Conservation (phyloP, 2,888 invertebrate species). For the Microplitis deprimator region DNA sequence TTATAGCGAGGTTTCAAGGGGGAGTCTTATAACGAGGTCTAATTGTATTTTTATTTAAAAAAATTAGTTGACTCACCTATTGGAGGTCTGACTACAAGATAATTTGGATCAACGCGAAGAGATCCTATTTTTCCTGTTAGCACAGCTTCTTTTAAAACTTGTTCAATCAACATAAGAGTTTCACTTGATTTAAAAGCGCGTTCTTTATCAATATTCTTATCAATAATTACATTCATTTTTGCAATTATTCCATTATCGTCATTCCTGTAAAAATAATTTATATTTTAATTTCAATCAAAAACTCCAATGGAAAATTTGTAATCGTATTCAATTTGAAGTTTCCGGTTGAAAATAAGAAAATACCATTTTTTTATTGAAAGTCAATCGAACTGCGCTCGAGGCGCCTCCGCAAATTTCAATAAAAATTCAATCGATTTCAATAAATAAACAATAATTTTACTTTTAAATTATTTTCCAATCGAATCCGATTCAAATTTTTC, state of each 20-base stretch:
- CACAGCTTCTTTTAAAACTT: conserved; percentile 80
- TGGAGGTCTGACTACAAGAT: conserved; percentile 80
- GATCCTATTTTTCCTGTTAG: conserved; percentile 83
- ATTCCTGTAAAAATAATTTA: conserved; percentile 47
- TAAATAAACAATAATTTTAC: too few species aligned
- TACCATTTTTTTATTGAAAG: too few species aligned
- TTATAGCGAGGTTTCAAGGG: too few species aligned
- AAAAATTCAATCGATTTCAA: too few species aligned
- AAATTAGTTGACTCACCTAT: conserved; percentile 75
- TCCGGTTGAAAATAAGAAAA: too few species aligned
- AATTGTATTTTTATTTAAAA: conserved; percentile 13
- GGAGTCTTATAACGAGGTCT: too few species aligned
- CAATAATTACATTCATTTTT: conserved; percentile 82
- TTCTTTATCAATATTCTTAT: conserved; percentile 73
- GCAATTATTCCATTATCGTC: conserved; percentile 80
- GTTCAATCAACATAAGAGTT: conserved; percentile 70
- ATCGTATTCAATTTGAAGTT: background rate
- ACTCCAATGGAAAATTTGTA: background rate
- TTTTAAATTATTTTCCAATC: too few species aligned
- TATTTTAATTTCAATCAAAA: background rate
- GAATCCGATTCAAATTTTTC: too few species aligned
- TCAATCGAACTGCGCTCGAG: too few species aligned
- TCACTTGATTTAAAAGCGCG: conserved; percentile 65
- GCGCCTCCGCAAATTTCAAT: too few species aligned
- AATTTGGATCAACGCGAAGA: conserved; percentile 86